Base-by-base conservation (phyloP, 30 jellyfish, hydroid and myxozoan species). In the Hydractinia echinata region DNA sequence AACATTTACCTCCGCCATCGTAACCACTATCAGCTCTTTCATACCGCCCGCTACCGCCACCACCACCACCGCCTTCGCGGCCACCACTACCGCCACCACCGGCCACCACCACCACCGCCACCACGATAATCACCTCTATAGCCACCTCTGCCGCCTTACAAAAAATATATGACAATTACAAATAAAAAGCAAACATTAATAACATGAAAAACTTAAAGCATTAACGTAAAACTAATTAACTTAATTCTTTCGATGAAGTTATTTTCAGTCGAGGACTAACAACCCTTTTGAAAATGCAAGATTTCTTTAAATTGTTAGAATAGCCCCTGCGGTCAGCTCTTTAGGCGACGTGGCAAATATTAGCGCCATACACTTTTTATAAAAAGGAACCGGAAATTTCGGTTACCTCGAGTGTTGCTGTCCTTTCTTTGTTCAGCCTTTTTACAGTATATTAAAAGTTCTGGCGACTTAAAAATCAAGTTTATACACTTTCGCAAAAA, bases 11-110 rank as follows among this genome's bases (percentile, higher is more conserved):
- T 84, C 82, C 44, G 20, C 82, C 55, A 18, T 82, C 86, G 18
- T 87, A 85, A 19, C 95, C 73, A 39, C 84, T 44, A 7, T 74
- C 89, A 19, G 81, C 86, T 61, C 89, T 55, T 51, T 62, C 79
- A 70, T 81, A 79, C 7, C 54, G 48, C 10, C 89, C 86, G 13
- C 95, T 71, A 53, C 86, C 84, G 60, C 84, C 53, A 53, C 85
- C 76, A 20, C 85, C 73, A 7, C 89, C 86, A 64, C 39, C 39
- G 18, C 19, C 19, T n/a, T 51, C 39, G 9, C 74, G 10, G 10
- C 6, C 39, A n/a, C 74, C 74, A 64, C 74, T 44, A 6, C 74
- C 74, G 7, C 74, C 74, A 64, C 74, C 83, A n/a, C n/a, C n/a
- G n/a, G 14, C 9, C 76, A 4, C 76, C 53, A 66, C 76, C n/a